A percentile compares a stretch with the other conserved stretches of the same genome.
Evolutionary conservation across 37 sponge, comb jelly and placozoan species (phyloP).

Genomic region (Hexactinellida sp.): DNA sequence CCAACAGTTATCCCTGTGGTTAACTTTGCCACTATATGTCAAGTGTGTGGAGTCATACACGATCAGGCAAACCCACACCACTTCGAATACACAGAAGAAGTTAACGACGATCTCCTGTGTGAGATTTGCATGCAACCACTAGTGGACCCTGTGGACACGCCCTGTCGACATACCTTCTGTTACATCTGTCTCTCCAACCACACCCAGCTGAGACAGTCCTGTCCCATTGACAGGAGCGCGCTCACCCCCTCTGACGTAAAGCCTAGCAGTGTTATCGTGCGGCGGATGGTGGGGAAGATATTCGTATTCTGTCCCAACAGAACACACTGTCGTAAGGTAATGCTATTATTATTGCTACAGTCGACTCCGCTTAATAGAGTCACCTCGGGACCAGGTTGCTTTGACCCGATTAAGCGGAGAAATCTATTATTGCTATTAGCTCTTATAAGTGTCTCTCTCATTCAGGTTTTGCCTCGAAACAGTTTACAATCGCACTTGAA

Average conservation of each 20-base stretch:
- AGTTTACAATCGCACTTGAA: conserved; percentile 46
- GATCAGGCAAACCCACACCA: conserved; percentile 25
- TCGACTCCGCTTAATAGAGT: too few species aligned
- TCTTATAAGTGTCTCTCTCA: too few species aligned
- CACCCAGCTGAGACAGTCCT: conserved; percentile 20
- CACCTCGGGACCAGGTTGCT: too few species aligned
- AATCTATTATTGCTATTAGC: too few species aligned
- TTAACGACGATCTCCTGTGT: conserved; percentile 59
- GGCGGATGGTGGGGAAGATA: conserved; percentile 60
- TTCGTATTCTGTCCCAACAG: conserved; percentile 70
- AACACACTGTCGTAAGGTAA: conserved; percentile 40
- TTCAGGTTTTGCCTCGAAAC: conserved; percentile 39
- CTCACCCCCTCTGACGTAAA: conserved; percentile 29
- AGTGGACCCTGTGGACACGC: conserved; percentile 66
- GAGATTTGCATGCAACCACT: conserved; percentile 56
- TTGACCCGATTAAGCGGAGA: too few species aligned
- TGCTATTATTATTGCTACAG: too few species aligned
- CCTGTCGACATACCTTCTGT: conserved; percentile 73
- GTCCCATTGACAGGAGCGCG: conserved; percentile 38
- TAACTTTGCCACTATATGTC: not conserved
- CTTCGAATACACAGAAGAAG: conserved; percentile 65
- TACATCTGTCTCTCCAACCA: conserved; percentile 35
- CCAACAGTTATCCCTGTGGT: not conserved
- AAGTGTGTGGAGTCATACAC: not conserved
- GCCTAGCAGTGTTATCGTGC: conserved; percentile 44